phyloP scores from a whole-genome alignment of 1,140 invertebrate genomes.

The Pentalonia nigronervosa region DNA sequence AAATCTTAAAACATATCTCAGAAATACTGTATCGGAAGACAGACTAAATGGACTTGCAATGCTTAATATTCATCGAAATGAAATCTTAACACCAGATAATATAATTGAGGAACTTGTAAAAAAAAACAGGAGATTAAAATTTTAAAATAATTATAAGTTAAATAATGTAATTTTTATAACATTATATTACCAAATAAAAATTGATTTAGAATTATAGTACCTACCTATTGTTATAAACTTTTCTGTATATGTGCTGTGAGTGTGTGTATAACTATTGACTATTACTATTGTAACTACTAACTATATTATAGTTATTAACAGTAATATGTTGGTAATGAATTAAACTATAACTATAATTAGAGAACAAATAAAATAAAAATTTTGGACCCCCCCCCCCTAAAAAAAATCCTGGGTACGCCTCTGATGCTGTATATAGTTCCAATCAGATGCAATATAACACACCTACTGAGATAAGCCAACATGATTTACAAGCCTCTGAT shows the following conservation, averaged over 20 bases:
- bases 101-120: not conserved
- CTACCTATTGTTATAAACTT: not conserved
- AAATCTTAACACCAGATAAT: not conserved
- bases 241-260: not conserved
- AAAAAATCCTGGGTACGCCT: not conserved
- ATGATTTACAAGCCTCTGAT: too few relatives aligned
- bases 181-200: not conserved
- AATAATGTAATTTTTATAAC: too few relatives aligned
- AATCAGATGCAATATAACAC: too few relatives aligned
- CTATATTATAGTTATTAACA: too few relatives aligned
- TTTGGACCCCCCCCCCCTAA: not conserved
- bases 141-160: too few relatives aligned
- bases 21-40: conserved; percentile 12
- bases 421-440: too few relatives aligned
- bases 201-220: not conserved
- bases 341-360: not conserved
- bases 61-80: not conserved
- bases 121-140: not conserved
- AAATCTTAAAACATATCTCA: not conserved
- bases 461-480: too few relatives aligned
- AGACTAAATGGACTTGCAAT: conserved; percentile 5
- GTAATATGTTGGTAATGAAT: too few relatives aligned
- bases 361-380: not conserved
- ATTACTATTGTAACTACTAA: too few relatives aligned
- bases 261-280: not conserved